Percentiles rank a stretch among this genome's conserved stretches.
phyloP scores from a whole-genome alignment of 1,140 invertebrate species.

The Zelostemma sp. region DNA sequence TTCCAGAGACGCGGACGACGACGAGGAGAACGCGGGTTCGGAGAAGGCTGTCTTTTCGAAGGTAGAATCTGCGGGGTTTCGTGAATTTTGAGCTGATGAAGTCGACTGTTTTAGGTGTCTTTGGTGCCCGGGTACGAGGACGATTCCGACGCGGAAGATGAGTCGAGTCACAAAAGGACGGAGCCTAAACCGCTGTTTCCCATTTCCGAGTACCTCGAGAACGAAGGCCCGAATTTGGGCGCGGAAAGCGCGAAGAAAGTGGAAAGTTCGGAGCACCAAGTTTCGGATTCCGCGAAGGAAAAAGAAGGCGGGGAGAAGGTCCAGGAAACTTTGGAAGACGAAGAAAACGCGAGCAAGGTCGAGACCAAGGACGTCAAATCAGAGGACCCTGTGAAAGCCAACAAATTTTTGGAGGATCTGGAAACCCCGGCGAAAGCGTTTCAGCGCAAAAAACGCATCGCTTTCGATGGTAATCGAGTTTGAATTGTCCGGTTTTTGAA shows the following conservation, averaged over 20 bases:
- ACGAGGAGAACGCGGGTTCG: slow-evolving; percentile 62
- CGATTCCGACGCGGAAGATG: slow-evolving; percentile 71
- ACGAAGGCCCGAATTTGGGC: slow-evolving; percentile 16
- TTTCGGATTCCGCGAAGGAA: slow-evolving; percentile 6
- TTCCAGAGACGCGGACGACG: slow-evolving; percentile 8
- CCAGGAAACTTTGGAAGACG: background rate
- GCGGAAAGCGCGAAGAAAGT: slow-evolving; percentile 42
- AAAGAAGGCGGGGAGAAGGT: slow-evolving; percentile 19
- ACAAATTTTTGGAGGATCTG: slow-evolving; percentile 63
- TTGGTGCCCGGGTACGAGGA: slow-evolving; percentile 73
- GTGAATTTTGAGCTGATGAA: too few species aligned
- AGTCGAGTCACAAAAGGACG: slow-evolving; percentile 29
- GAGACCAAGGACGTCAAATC: slow-evolving; percentile 52
- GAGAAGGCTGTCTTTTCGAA: slow-evolving; percentile 39
- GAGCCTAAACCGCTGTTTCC: slow-evolving; percentile 65
- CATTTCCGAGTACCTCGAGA: slow-evolving; percentile 43
- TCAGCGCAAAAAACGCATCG: slow-evolving; percentile 64
- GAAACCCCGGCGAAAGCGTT: slow-evolving; percentile 61
- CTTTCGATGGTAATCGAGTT: slow-evolving; percentile 67
- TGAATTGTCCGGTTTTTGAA: too few species aligned
- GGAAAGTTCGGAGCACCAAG: slow-evolving; percentile 49
- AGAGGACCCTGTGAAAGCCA: slow-evolving; percentile 53
- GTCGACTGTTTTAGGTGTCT: slow-evolving; percentile 63
- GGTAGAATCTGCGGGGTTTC: too few species aligned
- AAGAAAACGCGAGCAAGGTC: slow-evolving; percentile 17